These are phyloP conservation scores for Pandemis cinnamomeana DNA, from an alignment of 2,888 invertebrate genomes.

Conservation along the genomic window DNA sequence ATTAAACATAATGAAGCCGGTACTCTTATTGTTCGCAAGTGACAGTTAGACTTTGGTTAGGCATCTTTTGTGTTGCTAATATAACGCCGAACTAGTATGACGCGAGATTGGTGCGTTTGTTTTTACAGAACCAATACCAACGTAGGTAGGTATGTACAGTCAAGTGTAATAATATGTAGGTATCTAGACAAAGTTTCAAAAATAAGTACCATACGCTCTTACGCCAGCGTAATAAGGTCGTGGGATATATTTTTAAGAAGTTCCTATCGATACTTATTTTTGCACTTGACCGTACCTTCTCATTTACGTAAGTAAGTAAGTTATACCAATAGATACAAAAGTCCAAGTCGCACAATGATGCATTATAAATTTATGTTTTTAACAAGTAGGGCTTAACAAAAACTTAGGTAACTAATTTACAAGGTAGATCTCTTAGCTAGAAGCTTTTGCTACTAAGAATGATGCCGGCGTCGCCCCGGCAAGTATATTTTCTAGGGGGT, in stretches of 20 bases:
- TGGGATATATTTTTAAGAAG: too few relatives aligned
- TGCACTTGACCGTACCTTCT: too few relatives aligned
- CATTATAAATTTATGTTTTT: background rate
- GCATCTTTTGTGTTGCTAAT: background rate
- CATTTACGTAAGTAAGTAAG: background rate
- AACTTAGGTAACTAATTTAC: conserved; percentile 9
- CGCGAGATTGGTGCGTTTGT: background rate
- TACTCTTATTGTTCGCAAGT: background rate
- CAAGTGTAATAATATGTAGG: too few relatives aligned
- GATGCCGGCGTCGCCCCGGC: conserved; percentile 5
- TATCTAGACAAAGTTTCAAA: too few relatives aligned
- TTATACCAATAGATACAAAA: conserved; percentile 13
- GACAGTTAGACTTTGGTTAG: background rate
- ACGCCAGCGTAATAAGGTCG: too few relatives aligned
- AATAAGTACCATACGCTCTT: too few relatives aligned
- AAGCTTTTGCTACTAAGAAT: conserved; percentile 13
- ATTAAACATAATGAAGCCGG: background rate
- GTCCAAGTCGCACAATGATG: background rate
- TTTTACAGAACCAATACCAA: conserved; percentile 18
- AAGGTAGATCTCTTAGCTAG: conserved; percentile 26
- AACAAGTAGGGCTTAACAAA: conserved; percentile 6
- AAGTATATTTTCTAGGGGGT: background rate
- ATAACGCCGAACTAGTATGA: background rate
- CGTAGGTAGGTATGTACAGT: background rate
- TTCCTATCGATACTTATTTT: too few relatives aligned